A percentile compares a stretch with the other conserved stretches of the same genome.
These are phyloP conservation scores for Pelobates fuscus DNA, from an alignment of 2,113 vertebrate genomes.

Conservation along the genomic window DNA sequence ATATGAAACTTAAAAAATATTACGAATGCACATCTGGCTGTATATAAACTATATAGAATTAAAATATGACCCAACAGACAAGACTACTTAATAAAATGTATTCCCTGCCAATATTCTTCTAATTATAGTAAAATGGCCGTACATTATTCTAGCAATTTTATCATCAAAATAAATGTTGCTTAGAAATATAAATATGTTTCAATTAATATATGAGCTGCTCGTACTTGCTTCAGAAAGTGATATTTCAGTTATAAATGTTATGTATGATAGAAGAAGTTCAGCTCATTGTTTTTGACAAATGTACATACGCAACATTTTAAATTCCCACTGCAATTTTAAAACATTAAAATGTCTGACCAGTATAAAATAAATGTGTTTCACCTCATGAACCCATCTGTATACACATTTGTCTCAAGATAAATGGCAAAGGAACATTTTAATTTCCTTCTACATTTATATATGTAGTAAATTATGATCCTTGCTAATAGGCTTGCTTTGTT, in stretches of 20 bases:
- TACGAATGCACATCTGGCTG: slow-evolving; percentile 21
- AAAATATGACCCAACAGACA: slow-evolving; percentile 12
- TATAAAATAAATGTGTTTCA: slow-evolving; percentile 50
- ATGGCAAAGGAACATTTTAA: slow-evolving; percentile 48
- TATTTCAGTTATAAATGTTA: slow-evolving; percentile 7
- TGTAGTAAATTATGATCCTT: slow-evolving; percentile 38
- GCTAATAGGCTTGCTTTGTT: slow-evolving; percentile 41
- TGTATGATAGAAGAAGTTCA: slow-evolving; percentile 23
- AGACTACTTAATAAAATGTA: slow-evolving; percentile 11
- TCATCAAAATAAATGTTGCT: slow-evolving; percentile 20
- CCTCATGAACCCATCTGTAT: slow-evolving; percentile 45
- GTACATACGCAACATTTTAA: slow-evolving; percentile 52
- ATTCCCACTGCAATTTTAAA: slow-evolving; percentile 52
- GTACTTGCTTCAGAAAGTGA: background rate
- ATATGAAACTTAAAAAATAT: too few relatives aligned
- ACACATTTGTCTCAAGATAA: slow-evolving; percentile 46
- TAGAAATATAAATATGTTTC: background rate
- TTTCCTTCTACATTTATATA: slow-evolving; percentile 50
- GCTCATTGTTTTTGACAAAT: slow-evolving; percentile 52
- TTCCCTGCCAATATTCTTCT: slow-evolving; percentile 13
- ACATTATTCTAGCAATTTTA: background rate
- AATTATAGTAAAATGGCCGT: slow-evolving; percentile 23
- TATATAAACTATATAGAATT: background rate
- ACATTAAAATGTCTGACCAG: slow-evolving; percentile 54
- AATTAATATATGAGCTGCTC: slow-evolving; percentile 5